A percentile compares a stretch with the other conserved stretches of the same genome.
Evolutionary conservation across 2,797 vertebrate genomes (phyloP).

Genomic region (Apogon hyalosoma): DNA sequence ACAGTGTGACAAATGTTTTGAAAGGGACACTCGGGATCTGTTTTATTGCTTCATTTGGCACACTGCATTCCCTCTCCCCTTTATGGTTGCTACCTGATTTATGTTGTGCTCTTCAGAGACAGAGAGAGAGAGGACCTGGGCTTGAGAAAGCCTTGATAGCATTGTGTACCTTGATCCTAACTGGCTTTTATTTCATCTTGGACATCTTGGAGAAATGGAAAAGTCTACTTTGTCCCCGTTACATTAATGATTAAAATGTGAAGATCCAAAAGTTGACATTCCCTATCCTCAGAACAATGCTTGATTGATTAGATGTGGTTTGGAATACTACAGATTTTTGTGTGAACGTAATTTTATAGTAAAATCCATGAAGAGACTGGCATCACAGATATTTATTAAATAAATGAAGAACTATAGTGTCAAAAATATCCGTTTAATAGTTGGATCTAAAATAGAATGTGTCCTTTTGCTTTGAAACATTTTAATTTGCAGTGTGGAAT

Average conservation of each 20-base stretch:
- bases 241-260: slow-evolving; percentile 13
- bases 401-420: slow-evolving; percentile 22
- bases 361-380: slow-evolving; percentile 6
- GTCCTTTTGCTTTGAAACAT: slow-evolving; percentile 29
- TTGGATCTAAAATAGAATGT: slow-evolving; percentile 37
- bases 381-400: slow-evolving; percentile 16
- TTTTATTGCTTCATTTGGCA: slow-evolving; percentile 79
- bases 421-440: slow-evolving; percentile 29
- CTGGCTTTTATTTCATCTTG: slow-evolving; percentile 62
- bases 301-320: slow-evolving; percentile 7
- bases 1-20: slow-evolving; percentile 71
- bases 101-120: slow-evolving; percentile 65
- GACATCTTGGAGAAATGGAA: slow-evolving; percentile 39
- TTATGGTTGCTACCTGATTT: slow-evolving; percentile 74
- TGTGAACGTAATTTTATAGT: not conserved
- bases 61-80: slow-evolving; percentile 62
- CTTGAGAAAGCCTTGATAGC: slow-evolving; percentile 51
- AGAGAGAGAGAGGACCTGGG: slow-evolving; percentile 34
- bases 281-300: not conserved
- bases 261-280: slow-evolving; percentile 10
- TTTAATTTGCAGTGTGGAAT: slow-evolving; percentile 51
- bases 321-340: not conserved
- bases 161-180: slow-evolving; percentile 72
- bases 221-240: slow-evolving; percentile 12
- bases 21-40: slow-evolving; percentile 70